phyloP scores from a whole-genome alignment of 2,888 invertebrate species.

The Lasioglossum zephyrum region DNA sequence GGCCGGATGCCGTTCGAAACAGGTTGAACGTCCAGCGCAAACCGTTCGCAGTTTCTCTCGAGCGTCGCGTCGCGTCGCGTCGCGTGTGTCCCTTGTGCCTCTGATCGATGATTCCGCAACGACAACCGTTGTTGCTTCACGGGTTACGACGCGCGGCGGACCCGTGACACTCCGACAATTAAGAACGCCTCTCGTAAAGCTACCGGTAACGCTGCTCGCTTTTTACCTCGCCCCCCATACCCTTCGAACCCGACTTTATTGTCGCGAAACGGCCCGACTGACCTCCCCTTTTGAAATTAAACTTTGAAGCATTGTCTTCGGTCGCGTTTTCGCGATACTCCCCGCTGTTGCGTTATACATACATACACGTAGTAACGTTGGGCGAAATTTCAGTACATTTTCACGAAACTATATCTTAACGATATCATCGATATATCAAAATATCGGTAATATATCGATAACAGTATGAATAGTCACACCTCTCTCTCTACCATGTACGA shows the following conservation, averaged over 20 bases:
- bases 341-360: background rate
- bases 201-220: background rate
- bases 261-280: constrained; percentile 16
- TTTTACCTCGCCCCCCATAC: background rate
- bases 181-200: constrained; percentile 59
- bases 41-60: constrained; percentile 70
- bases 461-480: background rate
- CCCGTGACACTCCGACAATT: constrained; percentile 57
- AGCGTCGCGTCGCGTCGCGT: constrained; percentile 16
- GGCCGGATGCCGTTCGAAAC: constrained; percentile 71
- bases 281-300: constrained; percentile 36
- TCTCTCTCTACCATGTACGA: background rate
- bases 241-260: constrained; percentile 6
- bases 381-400: no score
- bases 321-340: background rate
- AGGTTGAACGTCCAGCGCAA: constrained; percentile 72
- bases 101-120: constrained; percentile 71
- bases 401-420: no score
- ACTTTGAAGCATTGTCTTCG: constrained; percentile 37
- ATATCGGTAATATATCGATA: background rate
- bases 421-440: no score
- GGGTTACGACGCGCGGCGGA: constrained; percentile 39
- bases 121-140: constrained; percentile 59
- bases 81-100: constrained; percentile 30
- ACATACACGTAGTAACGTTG: no score